Conservation (phyloP, 2,113 vertebrate species). For the Seriola aureovittata region DNA sequence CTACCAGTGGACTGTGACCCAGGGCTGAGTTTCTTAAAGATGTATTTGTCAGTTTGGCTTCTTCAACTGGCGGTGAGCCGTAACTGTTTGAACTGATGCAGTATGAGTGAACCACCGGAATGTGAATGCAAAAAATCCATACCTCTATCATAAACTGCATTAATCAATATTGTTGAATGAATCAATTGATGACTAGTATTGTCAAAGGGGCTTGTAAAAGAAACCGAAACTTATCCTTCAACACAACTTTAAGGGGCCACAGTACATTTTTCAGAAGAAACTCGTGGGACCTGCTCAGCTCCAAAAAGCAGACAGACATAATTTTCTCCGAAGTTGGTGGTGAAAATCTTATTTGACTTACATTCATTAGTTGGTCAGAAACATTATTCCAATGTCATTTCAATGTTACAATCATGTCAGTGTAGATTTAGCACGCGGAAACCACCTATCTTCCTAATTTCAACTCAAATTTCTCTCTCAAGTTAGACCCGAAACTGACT, state of each 20-base stretch:
- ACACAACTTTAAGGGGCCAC: background rate
- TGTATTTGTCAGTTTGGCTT: background rate
- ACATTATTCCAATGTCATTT: background rate
- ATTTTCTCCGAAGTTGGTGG: too few species aligned
- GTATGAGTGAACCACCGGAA: slow-evolving; percentile 8
- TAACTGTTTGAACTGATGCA: background rate
- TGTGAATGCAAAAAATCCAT: background rate
- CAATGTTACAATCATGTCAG: background rate
- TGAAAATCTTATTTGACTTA: background rate
- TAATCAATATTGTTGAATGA: background rate
- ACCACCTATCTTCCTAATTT: background rate
- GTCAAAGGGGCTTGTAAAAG: too few species aligned
- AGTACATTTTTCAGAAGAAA: too few species aligned
- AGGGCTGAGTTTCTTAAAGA: background rate
- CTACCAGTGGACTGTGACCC: background rate
- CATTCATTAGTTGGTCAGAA: background rate
- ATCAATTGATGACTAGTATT: background rate
- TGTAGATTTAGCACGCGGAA: background rate
- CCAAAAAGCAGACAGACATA: background rate
- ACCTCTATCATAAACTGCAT: background rate
- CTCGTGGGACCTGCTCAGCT: too few species aligned
- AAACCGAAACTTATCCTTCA: background rate
- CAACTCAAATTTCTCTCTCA: background rate
- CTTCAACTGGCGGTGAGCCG: background rate
- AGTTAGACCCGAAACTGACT: background rate